Conservation (phyloP, 2,888 invertebrate species). For the Lasioglossum figueresi region DNA sequence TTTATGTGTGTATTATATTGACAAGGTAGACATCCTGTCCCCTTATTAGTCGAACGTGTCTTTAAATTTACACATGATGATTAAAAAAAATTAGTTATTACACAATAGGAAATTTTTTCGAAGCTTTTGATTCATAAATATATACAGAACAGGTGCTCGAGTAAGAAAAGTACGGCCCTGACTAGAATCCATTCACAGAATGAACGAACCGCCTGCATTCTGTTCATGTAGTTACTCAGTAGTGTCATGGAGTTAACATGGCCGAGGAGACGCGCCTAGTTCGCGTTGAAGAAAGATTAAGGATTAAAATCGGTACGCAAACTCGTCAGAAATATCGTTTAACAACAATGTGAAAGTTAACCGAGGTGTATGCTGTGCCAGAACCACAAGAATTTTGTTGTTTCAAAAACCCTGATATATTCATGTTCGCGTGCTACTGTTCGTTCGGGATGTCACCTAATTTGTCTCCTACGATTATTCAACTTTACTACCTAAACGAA, state of each 20-base stretch:
- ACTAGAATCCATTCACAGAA: conserved; percentile 79
- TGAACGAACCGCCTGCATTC: conserved; percentile 76
- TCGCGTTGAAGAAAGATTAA: conserved; percentile 96
- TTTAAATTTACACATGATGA: neutral
- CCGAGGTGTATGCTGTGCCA: conserved; percentile 15
- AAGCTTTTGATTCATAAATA: neutral
- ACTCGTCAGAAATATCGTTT: conserved; percentile 45
- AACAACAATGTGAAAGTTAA: conserved; percentile 20
- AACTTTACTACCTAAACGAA: conserved; percentile 43
- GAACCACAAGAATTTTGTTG: conserved; percentile 22
- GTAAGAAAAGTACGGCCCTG: conserved; percentile 69
- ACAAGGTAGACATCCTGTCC: neutral
- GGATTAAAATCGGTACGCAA: conserved; percentile 95
- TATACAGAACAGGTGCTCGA: conserved; percentile 34
- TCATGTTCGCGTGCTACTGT: conserved; percentile 53
- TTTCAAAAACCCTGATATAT: conserved; percentile 20
- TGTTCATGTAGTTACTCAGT: conserved; percentile 78
- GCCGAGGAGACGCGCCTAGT: conserved; percentile 95
- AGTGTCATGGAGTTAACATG: conserved; percentile 94
- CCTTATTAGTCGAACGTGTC: neutral
- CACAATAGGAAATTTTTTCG: neutral
- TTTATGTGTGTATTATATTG: neutral
- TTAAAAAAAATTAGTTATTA: neutral
- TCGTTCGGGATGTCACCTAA: conserved; percentile 71
- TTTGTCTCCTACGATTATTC: conserved; percentile 66